phyloP scores from a whole-genome alignment of 2,113 vertebrate genomes.

The Tachycineta bicolor region DNA sequence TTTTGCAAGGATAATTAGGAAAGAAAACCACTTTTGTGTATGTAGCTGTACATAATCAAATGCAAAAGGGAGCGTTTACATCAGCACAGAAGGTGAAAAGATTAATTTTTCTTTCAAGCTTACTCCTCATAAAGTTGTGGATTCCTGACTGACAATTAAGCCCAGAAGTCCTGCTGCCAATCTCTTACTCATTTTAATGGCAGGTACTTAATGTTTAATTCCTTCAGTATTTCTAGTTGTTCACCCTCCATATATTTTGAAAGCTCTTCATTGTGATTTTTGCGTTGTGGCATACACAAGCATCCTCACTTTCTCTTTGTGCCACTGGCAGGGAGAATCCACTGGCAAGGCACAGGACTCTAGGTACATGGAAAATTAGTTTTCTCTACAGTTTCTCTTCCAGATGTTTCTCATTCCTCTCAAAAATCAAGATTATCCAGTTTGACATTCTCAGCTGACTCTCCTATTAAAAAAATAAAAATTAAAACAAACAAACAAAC shows the following conservation, averaged over 20 bases:
- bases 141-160: not conserved
- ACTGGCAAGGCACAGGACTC: not conserved
- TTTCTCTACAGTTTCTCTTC: not conserved
- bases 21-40: not conserved
- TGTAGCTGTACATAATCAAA: not conserved
- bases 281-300: not conserved
- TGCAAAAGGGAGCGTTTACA: not conserved
- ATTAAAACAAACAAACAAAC: not conserved
- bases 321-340: not conserved
- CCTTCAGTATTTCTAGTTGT: not conserved
- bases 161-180: not conserved
- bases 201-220: not conserved
- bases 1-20: slow-evolving; percentile 6
- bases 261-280: not conserved
- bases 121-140: not conserved
- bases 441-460: not conserved
- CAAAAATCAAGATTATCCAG: not conserved
- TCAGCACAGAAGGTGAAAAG: not conserved
- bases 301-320: not conserved
- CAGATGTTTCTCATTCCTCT: not conserved
- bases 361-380: not conserved
- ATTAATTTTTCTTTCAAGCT: not conserved
- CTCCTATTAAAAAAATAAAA: not conserved
- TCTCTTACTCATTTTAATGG: not conserved
- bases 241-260: not conserved